Base-by-base conservation (phyloP, 1,140 invertebrate species). In the Calosoma granatense region DNA sequence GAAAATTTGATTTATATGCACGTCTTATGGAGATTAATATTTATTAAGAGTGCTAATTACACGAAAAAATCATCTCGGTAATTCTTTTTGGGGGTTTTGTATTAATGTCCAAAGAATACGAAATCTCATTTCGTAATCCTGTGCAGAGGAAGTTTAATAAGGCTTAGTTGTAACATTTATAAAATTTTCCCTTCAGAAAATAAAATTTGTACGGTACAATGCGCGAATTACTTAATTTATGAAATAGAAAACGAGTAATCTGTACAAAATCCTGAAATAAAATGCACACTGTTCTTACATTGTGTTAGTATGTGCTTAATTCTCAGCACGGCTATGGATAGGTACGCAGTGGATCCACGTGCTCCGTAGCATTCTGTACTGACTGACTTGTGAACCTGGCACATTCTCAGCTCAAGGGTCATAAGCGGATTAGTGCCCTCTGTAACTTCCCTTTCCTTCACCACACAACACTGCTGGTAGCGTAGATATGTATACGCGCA, bases 391-490 rank as follows among this genome's bases (percentile, higher is more conserved):
- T 47, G 41, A 47, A 47, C 41, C 41, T 47, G 41, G 17, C 41
- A 17, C 6, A 47, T 47, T 47, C 41, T 11, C 41, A 11, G 41
- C 41, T 47, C 41, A 47, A 47, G 41, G 17, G 9, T 30, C n/a
- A 30, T 47, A 47, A 47, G 41, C 41, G 9, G 41, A 47, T 47
- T 47, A 47, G 41, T 47, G 41, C 41, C 41, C 41, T 47, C 17
- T 17, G 9, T 17, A 17, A 9, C 14, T 30, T 4, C 14, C 14
- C 14, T 14, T n/a, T n/a, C n/a, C n/a, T n/a, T n/a, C n/a, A n/a
- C n/a, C n/a, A n/a, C n/a, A n/a, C n/a, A n/a, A n/a, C n/a, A n/a
- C n/a, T n/a, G n/a, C n/a, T n/a, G n/a, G n/a, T n/a, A n/a, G n/a
- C n/a, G n/a, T n/a, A n/a, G n/a, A n/a, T n/a, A n/a, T n/a, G n/a